Evolutionary conservation across 2,888 invertebrate species (phyloP).

Genomic region (Diaphora mendica): DNA sequence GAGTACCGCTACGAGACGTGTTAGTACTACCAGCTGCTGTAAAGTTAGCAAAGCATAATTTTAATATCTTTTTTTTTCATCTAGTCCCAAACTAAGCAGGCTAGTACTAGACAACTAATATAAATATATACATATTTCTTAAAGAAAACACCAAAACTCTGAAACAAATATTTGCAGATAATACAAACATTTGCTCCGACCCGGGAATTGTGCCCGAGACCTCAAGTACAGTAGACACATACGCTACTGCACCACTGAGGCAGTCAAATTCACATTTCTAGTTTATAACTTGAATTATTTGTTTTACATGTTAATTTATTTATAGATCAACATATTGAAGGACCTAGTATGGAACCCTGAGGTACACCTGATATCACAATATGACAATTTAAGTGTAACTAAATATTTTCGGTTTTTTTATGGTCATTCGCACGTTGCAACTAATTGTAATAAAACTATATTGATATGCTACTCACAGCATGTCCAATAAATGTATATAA

Average conservation of each 20-base stretch:
- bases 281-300: too few species aligned
- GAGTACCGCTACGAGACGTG: constrained; percentile 66
- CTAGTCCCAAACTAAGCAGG: too few species aligned
- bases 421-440: background rate
- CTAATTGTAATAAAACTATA: background rate
- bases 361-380: background rate
- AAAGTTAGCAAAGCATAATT: background rate
- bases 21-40: constrained; percentile 57
- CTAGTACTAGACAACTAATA: too few species aligned
- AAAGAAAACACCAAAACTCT: too few species aligned
- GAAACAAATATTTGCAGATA: too few species aligned
- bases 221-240: too few species aligned
- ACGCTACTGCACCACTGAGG: too few species aligned
- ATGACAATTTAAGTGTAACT: background rate
- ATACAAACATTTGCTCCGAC: too few species aligned
- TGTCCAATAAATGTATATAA: background rate
- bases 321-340: background rate
- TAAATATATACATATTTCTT: too few species aligned
- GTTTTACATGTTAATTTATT: background rate
- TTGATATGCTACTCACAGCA: background rate
- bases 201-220: too few species aligned
- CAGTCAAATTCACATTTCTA: too few species aligned
- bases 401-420: background rate
- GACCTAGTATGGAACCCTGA: constrained; percentile 3
- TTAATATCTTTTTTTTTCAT: background rate